Evolutionary conservation across 2,888 invertebrate genomes (phyloP), one percentile per base, ranked within the genome.

Genomic region (Lampropteryx suffumata): DNA sequence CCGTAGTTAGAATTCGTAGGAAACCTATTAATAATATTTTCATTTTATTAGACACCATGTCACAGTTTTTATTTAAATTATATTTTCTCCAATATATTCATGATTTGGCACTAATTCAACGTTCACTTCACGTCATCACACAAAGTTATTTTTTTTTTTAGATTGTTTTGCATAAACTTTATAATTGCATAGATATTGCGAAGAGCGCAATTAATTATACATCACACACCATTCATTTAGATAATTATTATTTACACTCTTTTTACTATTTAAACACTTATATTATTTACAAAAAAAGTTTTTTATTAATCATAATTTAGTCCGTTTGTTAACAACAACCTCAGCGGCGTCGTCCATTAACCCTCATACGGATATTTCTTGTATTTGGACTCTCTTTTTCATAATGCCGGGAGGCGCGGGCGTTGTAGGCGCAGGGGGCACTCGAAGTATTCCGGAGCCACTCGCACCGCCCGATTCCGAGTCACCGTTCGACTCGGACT

Each of bases 321-420:
- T 90, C 73, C 87, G 73, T 74, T 87, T 82, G 54, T 87, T 89
- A 56, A 88, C 80, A 59, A 90, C 85, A 50, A 89, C 76, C 71
- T 84, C 87, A 45, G 78, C 78, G 68, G 77, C 65, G 68, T 78
- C 71, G 67, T 84, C 82, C 52, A 85, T 79, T 63, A 83, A 88
- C 73, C 80, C 90, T 94, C 92, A 97, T 90, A 97, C 97, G 55
- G 96, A 96, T 90, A 97, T 97, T 84, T 97, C 97, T 84, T 96
- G 96, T 80, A 97, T 97, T 90, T 97, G 97, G 70, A 97, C 97
- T 82, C 97, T 93, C 85, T 97, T 97, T 86, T 97, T 97, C 91
- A 94, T 94, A 59, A 94, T 94, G 49, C 95, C 94, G 6, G 95
- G 94, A 0, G 95, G 94, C 33, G 92, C 93, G 3, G 94, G 93